A percentile compares a stretch with the other conserved stretches of the same genome.
Evolutionary conservation across 1,140 invertebrate genomes (phyloP).

Genomic region (Portunus trituberculatus): DNA sequence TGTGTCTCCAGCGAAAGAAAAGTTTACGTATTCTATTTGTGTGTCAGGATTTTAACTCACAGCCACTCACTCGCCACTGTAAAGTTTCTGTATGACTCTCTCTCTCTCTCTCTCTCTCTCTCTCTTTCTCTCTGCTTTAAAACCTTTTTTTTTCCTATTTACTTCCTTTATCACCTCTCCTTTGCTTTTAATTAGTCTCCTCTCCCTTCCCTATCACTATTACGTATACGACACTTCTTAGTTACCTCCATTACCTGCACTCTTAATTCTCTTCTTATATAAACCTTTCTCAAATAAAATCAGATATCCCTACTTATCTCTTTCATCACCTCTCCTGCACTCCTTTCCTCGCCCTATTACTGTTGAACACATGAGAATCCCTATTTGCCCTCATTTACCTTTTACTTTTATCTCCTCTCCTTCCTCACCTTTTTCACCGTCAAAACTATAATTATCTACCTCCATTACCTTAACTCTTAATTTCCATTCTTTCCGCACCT

Average conservation of each 20-base stretch:
- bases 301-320: background rate
- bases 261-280: background rate
- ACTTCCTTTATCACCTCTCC: background rate
- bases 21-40: too few relatives aligned
- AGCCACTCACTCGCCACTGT: background rate
- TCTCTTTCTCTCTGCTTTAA: conserved; percentile 33
- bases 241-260: too few relatives aligned
- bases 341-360: background rate
- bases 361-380: too few relatives aligned
- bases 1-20: too few relatives aligned
- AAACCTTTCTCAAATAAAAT: too few relatives aligned
- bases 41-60: too few relatives aligned
- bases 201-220: too few relatives aligned
- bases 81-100: background rate
- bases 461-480: background rate
- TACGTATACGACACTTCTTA: too few relatives aligned
- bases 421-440: too few relatives aligned
- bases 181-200: background rate
- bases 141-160: background rate
- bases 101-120: conserved; percentile 35
- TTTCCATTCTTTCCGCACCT: background rate
- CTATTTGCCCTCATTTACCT: background rate
- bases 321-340: background rate
- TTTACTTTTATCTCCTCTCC: background rate
- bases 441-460: too few relatives aligned